Percentiles rank a stretch among this genome's conserved stretches.
phyloP scores from a whole-genome alignment of 2,888 invertebrate genomes.

The Orthosia gracilis region DNA sequence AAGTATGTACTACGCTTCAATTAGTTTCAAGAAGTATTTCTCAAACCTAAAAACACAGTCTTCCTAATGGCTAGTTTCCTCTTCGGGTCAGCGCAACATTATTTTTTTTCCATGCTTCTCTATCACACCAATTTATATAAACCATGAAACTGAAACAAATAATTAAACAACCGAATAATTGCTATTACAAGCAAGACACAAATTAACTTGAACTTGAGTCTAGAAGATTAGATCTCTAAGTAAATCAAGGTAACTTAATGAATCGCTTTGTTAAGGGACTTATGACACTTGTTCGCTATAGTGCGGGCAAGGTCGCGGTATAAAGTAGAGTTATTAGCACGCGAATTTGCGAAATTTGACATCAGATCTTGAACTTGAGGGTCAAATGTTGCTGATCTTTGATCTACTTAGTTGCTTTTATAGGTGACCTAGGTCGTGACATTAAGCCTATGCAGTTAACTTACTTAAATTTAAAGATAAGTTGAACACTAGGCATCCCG shows the following conservation, averaged over 20 bases:
- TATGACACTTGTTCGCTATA: constrained; percentile 38
- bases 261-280: constrained; percentile 56
- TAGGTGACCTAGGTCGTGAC: background rate
- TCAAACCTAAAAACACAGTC: background rate
- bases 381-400: constrained; percentile 17
- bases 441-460: too few relatives aligned
- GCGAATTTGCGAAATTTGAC: constrained; percentile 34
- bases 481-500: too few relatives aligned
- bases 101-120: too few relatives aligned
- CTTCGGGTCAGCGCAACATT: too few relatives aligned
- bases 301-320: constrained; percentile 34
- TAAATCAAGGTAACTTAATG: constrained; percentile 58
- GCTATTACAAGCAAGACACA: constrained; percentile 30
- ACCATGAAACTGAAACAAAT: constrained; percentile 5
- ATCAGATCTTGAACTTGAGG: constrained; percentile 35
- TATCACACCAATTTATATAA: background rate
- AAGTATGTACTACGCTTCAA: background rate
- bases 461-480: too few relatives aligned
- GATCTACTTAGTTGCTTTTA: constrained; percentile 21
- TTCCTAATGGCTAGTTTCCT: too few relatives aligned
- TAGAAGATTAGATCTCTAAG: constrained; percentile 62
- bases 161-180: constrained; percentile 56
- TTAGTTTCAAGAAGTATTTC: background rate
- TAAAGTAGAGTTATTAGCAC: constrained; percentile 35
- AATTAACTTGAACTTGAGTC: constrained; percentile 69